Percentiles rank a stretch among this genome's conserved stretches.
Evolutionary conservation across 1,140 invertebrate genomes (phyloP).

Genomic region (Drosophila sucinea): DNA sequence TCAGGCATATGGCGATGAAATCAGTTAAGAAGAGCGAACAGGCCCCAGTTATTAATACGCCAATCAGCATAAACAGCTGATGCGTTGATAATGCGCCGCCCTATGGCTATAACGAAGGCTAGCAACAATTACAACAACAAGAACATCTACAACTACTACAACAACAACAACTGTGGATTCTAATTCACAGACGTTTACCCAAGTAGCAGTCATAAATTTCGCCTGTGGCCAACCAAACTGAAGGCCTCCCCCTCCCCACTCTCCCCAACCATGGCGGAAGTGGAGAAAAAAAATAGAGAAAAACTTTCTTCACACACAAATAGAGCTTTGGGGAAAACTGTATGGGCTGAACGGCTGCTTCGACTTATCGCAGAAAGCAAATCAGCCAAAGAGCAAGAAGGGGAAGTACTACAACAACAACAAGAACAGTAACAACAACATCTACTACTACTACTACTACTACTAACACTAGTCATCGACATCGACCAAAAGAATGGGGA

Average conservation of each 20-base stretch:
- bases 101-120: neutral
- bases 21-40: conserved; percentile 44
- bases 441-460: neutral
- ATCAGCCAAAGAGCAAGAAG: conserved; percentile 37
- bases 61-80: conserved; percentile 75
- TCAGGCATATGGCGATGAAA: conserved; percentile 51
- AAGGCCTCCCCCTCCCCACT: neutral
- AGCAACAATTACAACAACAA: conserved; percentile 19
- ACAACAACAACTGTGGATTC: conserved; percentile 34
- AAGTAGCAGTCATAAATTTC: conserved; percentile 69
- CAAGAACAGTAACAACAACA: no score
- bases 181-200: conserved; percentile 55
- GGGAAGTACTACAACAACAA: neutral
- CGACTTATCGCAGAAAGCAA: conserved; percentile 61
- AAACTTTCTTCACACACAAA: conserved; percentile 31
- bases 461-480: conserved; percentile 17
- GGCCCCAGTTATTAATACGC: conserved; percentile 59
- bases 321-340: conserved; percentile 32
- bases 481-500: conserved; percentile 4
- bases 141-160: conserved; percentile 20
- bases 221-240: conserved; percentile 34
- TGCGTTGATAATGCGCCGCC: conserved; percentile 53
- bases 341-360: conserved; percentile 31
- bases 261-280: neutral
- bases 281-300: conserved; percentile 22